phyloP scores from a whole-genome alignment of 2,888 invertebrate species.

The Hartigia nigra region DNA sequence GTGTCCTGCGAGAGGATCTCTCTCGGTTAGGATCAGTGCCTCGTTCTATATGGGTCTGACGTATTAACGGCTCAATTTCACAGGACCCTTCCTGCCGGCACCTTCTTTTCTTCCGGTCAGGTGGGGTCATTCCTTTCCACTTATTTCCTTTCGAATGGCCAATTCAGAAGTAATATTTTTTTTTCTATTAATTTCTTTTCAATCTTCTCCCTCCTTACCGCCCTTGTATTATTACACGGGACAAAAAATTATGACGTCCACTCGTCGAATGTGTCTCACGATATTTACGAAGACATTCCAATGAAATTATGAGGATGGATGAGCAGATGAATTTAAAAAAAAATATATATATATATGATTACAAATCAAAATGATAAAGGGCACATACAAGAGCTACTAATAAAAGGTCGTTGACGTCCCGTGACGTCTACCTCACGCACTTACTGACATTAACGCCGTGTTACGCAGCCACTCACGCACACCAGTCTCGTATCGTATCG shows the following conservation, averaged over 20 bases:
- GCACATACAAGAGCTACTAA: constrained; percentile 28
- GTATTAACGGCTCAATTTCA: constrained; percentile 64
- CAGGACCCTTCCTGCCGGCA: constrained; percentile 27
- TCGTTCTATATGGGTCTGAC: constrained; percentile 10
- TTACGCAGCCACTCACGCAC: background rate
- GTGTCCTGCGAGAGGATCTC: constrained; percentile 32
- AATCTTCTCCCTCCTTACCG: background rate
- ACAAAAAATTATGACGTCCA: background rate
- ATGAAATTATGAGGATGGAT: background rate
- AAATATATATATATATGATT: constrained; percentile 31
- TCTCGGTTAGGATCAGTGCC: constrained; percentile 17
- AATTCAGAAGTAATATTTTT: background rate
- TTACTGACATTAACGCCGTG: background rate
- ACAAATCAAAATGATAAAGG: constrained; percentile 47
- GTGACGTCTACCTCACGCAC: constrained; percentile 36
- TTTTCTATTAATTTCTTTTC: background rate
- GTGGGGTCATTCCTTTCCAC: background rate
- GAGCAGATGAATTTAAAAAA: background rate
- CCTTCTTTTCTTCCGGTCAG: background rate
- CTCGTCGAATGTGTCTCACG: background rate
- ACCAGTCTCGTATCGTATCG: constrained; percentile 25
- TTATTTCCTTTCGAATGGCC: background rate
- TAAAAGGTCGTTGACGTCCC: constrained; percentile 51
- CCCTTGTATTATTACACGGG: background rate
- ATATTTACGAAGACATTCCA: background rate